Conservation (phyloP, 2,113 vertebrate genomes). For the Erythrocercus mccallii region DNA sequence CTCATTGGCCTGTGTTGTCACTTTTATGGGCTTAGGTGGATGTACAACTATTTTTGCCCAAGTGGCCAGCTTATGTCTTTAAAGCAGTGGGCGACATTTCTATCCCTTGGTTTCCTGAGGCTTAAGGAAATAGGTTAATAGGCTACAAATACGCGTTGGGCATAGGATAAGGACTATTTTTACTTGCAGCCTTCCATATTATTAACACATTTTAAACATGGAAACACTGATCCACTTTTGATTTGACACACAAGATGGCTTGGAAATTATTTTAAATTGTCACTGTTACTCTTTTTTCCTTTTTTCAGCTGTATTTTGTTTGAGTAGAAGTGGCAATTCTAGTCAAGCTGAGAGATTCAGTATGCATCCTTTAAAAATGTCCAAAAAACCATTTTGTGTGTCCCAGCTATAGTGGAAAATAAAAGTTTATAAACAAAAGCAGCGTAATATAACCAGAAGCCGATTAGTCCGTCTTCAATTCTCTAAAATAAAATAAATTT, state of each 20-base stretch:
- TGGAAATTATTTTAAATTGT: not conserved
- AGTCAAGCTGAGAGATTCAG: not conserved
- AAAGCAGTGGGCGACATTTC: not conserved
- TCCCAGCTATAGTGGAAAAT: not conserved
- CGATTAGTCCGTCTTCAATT: not conserved
- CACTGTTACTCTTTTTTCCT: not conserved
- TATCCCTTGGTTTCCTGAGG: not conserved
- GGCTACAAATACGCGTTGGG: not conserved
- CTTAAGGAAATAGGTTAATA: not conserved
- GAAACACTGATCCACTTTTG: not conserved
- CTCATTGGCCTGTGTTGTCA: not conserved
- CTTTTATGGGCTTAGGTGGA: not conserved
- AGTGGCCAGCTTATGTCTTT: not conserved
- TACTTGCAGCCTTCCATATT: not conserved
- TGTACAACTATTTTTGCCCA: not conserved
- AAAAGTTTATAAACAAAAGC: not conserved
- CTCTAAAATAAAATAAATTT: not conserved
- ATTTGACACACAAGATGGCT: not conserved
- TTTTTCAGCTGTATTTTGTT: not conserved
- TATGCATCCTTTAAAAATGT: not conserved
- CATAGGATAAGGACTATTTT: not conserved
- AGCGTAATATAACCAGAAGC: not conserved
- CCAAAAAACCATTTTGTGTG: not conserved
- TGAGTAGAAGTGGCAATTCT: not conserved
- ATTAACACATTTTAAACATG: not conserved